Evolutionary conservation across 2,797 vertebrate species (phyloP).

Genomic region (Melanotaenia trifasciata): DNA sequence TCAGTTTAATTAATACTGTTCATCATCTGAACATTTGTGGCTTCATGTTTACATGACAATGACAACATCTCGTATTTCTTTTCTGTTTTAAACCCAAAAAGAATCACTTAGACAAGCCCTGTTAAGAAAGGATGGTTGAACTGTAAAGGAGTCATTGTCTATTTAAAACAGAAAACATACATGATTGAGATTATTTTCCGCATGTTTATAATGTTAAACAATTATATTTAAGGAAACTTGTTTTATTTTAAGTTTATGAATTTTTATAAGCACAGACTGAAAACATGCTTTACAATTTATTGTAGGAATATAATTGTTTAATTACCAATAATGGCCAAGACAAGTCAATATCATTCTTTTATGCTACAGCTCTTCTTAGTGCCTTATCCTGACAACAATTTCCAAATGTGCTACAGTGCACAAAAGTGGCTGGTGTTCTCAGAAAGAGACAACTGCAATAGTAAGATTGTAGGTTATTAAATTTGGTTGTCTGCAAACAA

Average conservation of each 20-base stretch:
- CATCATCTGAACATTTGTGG: background rate
- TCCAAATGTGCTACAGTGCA: conserved; percentile 49
- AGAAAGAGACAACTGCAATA: conserved; percentile 65
- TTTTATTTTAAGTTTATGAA: too few species aligned
- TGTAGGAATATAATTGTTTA: background rate
- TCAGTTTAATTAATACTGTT: too few species aligned
- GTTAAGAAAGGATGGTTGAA: too few species aligned
- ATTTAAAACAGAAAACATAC: background rate
- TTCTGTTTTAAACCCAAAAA: background rate
- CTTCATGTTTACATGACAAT: background rate
- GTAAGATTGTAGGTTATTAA: conserved; percentile 71
- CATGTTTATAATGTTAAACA: too few species aligned
- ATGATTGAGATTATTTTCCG: too few species aligned
- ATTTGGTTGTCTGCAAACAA: conserved; percentile 75
- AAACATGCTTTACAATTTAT: background rate
- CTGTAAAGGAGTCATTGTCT: background rate
- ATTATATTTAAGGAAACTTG: too few species aligned
- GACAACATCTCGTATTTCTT: background rate
- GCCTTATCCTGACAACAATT: conserved; percentile 50
- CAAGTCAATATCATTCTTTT: conserved; percentile 1
- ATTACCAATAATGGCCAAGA: background rate
- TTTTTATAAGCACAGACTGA: background rate
- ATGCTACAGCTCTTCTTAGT: conserved; percentile 33
- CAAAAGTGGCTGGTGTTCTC: conserved; percentile 49
- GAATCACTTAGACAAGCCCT: too few species aligned